Evolutionary conservation across 2,113 vertebrate genomes (phyloP).

Genomic region (Phodopus roborovskii): DNA sequence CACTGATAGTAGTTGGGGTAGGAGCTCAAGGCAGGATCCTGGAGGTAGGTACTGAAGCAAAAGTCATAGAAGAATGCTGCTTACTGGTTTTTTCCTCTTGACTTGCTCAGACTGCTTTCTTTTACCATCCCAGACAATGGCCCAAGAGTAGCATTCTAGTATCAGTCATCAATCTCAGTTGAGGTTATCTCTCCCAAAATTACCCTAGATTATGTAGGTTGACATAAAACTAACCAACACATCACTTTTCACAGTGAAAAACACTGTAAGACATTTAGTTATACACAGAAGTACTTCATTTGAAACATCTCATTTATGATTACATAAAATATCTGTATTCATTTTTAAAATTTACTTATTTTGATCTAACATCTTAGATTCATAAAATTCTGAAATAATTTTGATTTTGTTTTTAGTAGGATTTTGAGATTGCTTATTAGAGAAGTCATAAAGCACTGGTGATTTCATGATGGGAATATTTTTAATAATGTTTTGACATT

Average conservation of each 20-base stretch:
- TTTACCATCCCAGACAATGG: background rate
- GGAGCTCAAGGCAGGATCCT: background rate
- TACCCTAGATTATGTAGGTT: background rate
- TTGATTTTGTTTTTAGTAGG: background rate
- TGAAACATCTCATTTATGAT: background rate
- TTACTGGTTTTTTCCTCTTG: background rate
- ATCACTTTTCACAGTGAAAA: background rate
- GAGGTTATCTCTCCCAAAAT: background rate
- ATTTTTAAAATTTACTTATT: background rate
- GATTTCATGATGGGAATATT: background rate
- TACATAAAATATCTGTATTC: background rate
- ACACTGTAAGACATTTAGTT: background rate
- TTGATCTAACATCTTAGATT: background rate
- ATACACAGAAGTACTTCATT: background rate
- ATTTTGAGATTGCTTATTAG: background rate
- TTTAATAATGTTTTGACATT: background rate
- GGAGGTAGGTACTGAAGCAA: background rate
- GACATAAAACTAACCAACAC: background rate
- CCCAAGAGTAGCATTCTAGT: background rate
- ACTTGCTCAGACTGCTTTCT: background rate
- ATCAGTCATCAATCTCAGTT: background rate
- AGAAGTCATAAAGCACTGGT: background rate
- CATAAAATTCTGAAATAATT: conserved; percentile 1
- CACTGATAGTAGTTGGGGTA: background rate
- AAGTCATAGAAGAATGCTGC: background rate